These are phyloP conservation scores for Gadus chalcogrammus DNA, from an alignment of 2,113 vertebrate species.

Conservation along the genomic window DNA sequence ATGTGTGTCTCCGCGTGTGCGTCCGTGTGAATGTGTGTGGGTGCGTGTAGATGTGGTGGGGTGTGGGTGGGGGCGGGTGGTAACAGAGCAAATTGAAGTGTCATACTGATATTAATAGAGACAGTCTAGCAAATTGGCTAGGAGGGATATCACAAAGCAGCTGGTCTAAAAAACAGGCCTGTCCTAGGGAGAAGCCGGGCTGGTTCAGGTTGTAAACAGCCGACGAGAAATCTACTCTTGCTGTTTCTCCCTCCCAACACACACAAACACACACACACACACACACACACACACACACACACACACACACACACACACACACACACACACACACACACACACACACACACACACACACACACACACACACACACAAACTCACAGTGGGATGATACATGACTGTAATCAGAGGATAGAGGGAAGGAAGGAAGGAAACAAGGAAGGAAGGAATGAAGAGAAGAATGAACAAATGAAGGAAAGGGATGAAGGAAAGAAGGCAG, in stretches of 20 bases:
- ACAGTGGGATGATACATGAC: no score
- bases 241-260: constrained; percentile 5
- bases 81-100: constrained; percentile 43
- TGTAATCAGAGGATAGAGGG: no score
- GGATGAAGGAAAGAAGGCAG: constrained; percentile 5
- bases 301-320: constrained; percentile 1
- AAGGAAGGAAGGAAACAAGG: no score
- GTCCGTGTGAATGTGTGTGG: not conserved
- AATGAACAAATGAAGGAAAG: no score
- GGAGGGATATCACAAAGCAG: constrained; percentile 39
- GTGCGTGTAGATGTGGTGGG: constrained; percentile 2
- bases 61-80: not conserved
- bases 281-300: no score
- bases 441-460: no score
- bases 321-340: no score
- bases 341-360: no score
- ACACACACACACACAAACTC: no score
- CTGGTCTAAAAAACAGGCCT: constrained; percentile 33
- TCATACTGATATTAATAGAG: constrained; percentile 56
- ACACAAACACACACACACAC: not conserved
- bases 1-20: not conserved
- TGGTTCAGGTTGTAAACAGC: constrained; percentile 45
- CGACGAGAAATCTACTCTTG: constrained; percentile 24
- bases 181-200: constrained; percentile 41
- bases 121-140: constrained; percentile 44